Percentiles rank a stretch among this genome's conserved stretches.
These are phyloP conservation scores for Macroramphosus scolopax DNA, from an alignment of 2,797 vertebrate species.

Conservation along the genomic window DNA sequence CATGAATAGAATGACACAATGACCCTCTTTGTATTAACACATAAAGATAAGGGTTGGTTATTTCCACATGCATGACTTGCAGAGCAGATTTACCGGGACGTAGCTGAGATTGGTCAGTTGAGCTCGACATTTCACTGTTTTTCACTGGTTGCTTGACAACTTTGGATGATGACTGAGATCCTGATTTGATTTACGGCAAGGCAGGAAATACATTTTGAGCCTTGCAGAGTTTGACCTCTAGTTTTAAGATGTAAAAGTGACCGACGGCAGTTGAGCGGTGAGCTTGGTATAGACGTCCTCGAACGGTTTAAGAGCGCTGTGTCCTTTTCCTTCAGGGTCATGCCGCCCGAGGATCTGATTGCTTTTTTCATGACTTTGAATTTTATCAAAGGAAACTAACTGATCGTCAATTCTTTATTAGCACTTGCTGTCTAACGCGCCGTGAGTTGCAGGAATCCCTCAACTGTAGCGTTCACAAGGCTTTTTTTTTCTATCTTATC, in stretches of 20 bases:
- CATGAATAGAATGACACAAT: slow-evolving; percentile 64
- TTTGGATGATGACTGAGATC: slow-evolving; percentile 22
- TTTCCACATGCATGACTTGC: slow-evolving; percentile 62
- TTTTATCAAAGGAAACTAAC: slow-evolving; percentile 25
- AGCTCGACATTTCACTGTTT: too few species aligned
- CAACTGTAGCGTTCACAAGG: slow-evolving; percentile 53
- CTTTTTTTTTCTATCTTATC: slow-evolving; percentile 18
- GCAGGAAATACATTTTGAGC: background rate
- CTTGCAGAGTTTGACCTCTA: slow-evolving; percentile 9
- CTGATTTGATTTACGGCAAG: slow-evolving; percentile 24
- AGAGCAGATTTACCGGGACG: slow-evolving; percentile 44
- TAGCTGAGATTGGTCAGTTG: slow-evolving; percentile 20
- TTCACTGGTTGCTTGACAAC: slow-evolving; percentile 25
- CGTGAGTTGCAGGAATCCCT: slow-evolving; percentile 28
- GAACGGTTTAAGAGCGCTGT: too few species aligned
- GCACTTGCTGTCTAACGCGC: slow-evolving; percentile 6
- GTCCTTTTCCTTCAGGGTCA: slow-evolving; percentile 12
- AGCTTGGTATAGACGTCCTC: too few species aligned
- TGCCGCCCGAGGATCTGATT: slow-evolving; percentile 15
- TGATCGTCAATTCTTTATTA: slow-evolving; percentile 8
- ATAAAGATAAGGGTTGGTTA: slow-evolving; percentile 45
- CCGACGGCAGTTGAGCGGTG: too few species aligned
- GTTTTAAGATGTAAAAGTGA: too few species aligned
- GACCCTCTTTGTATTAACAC: slow-evolving; percentile 65
- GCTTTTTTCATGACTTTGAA: slow-evolving; percentile 28